These are phyloP conservation scores for Condylura cristata DNA, from an alignment of 2,113 vertebrate species.

Conservation along the genomic window DNA sequence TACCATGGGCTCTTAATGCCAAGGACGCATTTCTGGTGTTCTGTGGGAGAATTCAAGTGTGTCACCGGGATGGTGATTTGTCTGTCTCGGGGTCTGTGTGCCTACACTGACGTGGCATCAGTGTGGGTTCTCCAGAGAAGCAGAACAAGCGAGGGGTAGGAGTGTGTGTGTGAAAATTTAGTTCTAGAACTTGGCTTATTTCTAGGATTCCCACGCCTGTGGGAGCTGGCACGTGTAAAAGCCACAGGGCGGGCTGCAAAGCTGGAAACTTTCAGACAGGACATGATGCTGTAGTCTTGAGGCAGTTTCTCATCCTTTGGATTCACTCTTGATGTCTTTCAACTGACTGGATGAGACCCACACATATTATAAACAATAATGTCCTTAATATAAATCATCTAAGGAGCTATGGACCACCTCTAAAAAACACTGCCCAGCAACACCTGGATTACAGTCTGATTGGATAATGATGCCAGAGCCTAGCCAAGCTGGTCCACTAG, in stretches of 20 bases:
- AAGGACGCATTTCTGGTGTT: background rate
- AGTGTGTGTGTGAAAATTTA: background rate
- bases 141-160: background rate
- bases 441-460: background rate
- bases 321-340: background rate
- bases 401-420: background rate
- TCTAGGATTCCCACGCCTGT: no score
- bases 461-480: background rate
- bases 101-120: background rate
- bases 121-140: background rate
- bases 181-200: background rate
- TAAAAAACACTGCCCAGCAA: background rate
- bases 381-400: background rate
- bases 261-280: background rate
- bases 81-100: no score
- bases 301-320: background rate
- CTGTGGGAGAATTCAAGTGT: background rate
- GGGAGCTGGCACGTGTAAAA: background rate
- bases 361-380: background rate
- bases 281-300: background rate
- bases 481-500: background rate
- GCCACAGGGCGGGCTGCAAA: rapidly evolving
- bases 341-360: background rate
- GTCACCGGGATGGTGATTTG: background rate
- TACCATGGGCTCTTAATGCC: no score